These are phyloP conservation scores for Amblyopsis hoosieri DNA, from an alignment of 2,797 vertebrate species.

Conservation along the genomic window DNA sequence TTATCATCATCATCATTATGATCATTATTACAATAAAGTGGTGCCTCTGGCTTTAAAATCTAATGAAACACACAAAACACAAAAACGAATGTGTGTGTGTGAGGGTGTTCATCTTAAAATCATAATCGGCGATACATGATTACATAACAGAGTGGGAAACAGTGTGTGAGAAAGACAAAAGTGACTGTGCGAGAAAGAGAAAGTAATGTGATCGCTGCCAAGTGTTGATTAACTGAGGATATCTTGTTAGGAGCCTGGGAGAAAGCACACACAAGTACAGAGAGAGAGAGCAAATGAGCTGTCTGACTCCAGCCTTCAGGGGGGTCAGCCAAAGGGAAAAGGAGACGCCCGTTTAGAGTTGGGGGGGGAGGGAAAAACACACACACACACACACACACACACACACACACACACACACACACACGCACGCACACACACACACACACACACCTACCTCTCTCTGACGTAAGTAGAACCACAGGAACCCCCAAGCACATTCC, in stretches of 20 bases:
- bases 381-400: constrained; percentile 30
- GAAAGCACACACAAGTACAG: constrained; percentile 17
- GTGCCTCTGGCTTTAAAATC: too few species aligned
- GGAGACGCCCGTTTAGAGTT: constrained; percentile 52
- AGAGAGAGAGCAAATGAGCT: constrained; percentile 36
- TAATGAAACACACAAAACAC: too few species aligned
- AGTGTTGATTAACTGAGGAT: constrained; percentile 51
- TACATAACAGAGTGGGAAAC: not conserved
- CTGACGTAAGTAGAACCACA: constrained; percentile 55
- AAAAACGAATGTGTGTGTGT: too few species aligned
- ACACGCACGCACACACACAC: constrained; percentile 13
- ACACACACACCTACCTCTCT: constrained; percentile 29
- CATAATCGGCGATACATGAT: too few species aligned
- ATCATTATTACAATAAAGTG: too few species aligned
- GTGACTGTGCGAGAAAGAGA: not conserved
- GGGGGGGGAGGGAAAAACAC: constrained; percentile 13
- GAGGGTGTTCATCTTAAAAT: too few species aligned
- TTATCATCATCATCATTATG: too few species aligned
- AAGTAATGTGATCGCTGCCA: constrained; percentile 25
- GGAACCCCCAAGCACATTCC: constrained; percentile 42
- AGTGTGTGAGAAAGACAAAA: not conserved
- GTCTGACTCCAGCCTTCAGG: constrained; percentile 48
- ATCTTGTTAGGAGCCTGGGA: constrained; percentile 44
- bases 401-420: constrained; percentile 6
- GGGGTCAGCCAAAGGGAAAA: constrained; percentile 60